phyloP scores from a whole-genome alignment of 1,140 invertebrate genomes.

The Wiebesia pumilae region DNA sequence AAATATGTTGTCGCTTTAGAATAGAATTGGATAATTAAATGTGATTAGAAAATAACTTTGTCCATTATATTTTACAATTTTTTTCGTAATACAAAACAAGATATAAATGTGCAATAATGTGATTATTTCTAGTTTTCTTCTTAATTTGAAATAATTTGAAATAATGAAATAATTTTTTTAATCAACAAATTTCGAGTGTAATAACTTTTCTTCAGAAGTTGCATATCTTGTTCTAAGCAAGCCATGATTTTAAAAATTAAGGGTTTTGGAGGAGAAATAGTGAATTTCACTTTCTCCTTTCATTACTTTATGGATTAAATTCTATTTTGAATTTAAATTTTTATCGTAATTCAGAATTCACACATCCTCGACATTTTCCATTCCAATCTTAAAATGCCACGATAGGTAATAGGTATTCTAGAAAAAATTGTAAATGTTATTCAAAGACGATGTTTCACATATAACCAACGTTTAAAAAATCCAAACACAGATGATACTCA shows the following conservation, averaged over 20 bases:
- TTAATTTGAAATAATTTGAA: too few species aligned
- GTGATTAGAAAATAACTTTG: too few species aligned
- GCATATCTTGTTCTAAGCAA: background rate
- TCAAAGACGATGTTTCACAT: background rate
- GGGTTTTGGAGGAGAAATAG: background rate
- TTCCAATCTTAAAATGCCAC: background rate
- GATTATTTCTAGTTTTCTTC: background rate
- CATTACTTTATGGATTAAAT: background rate
- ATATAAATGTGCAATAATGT: too few species aligned
- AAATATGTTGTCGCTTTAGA: too few species aligned
- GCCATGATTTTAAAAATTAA: background rate
- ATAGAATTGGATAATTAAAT: too few species aligned
- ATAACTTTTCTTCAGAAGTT: background rate
- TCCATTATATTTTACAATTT: too few species aligned
- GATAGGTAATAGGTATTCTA: background rate
- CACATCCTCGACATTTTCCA: background rate
- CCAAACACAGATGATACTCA: too few species aligned
- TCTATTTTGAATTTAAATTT: background rate
- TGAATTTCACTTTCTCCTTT: slow-evolving; percentile 5
- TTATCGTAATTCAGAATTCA: background rate
- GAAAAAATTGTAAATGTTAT: background rate
- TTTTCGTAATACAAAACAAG: too few species aligned
- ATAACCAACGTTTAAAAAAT: background rate
- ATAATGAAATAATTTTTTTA: too few species aligned
- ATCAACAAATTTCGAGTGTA: too few species aligned